Base-by-base conservation (phyloP, 2,888 invertebrate species). In the Lycia hirtaria region DNA sequence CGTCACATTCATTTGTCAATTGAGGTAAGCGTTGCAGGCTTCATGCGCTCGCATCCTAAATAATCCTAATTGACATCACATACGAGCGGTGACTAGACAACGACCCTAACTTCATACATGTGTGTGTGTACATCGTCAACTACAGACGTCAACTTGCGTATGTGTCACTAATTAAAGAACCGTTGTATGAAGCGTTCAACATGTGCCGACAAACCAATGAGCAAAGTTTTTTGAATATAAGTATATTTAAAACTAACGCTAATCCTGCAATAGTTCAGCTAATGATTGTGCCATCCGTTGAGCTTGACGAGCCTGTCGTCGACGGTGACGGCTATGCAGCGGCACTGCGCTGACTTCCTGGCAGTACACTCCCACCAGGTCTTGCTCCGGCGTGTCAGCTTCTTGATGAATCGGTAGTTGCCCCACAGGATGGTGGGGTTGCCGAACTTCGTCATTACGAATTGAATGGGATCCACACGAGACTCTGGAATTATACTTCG, bases 291-390 rank as follows among this genome's bases (percentile, higher is more conserved):
- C 86, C 87, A 88, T 0, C 87, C 87, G 17, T 81, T 88, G 12
- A 88, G 73, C 52, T 88, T 88, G 44, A 87, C 70, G 4, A 89
- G 75, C 2, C 83, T 72, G 35, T 86, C 78, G 19, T 87, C 77
- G 2, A 83, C 75, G 4, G 90, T 90, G 55, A 88, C 87, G 4
- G 83, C 84, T 4, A 87, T 75, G 56, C 89, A 89, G 2, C 81
- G 78, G 64, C 90, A 91, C 52, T 65, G 59, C 4, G 56, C 54
- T 0, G 67, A 76, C 77, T 87, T 89, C 64, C 86, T 79, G 1
- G 81, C 80, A 0, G 80, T 79, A 41, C 90, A 90, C 70, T 88
- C 88, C 90, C 89, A 90, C 87, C 88, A 89, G 14, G 87, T 87
- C 71, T 88, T 89, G 24, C 72, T 53, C 10, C 80, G 75, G 0